Evolutionary conservation across 2,113 vertebrate genomes (phyloP).

Genomic region (Nesoenas mayeri): DNA sequence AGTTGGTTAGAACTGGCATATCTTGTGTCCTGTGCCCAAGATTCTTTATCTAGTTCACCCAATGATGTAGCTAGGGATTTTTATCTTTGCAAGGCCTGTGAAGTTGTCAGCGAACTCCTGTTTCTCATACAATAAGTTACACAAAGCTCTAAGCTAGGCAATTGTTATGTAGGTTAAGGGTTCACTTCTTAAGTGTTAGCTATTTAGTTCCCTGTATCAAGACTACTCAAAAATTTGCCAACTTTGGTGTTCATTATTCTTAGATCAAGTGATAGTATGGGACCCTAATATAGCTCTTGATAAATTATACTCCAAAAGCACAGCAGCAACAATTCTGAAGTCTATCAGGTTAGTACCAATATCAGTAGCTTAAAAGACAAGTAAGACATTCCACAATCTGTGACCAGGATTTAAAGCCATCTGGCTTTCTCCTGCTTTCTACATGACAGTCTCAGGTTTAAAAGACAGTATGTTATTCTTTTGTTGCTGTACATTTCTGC

Average conservation of each 20-base stretch:
- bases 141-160: too few relatives aligned
- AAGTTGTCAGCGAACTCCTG: too few relatives aligned
- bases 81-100: too few relatives aligned
- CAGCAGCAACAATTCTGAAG: background rate
- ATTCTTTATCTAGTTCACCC: too few relatives aligned
- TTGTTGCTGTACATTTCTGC: background rate
- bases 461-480: fast-evolving
- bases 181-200: too few relatives aligned
- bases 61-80: too few relatives aligned
- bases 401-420: background rate
- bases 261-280: background rate
- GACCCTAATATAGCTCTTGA: too few relatives aligned
- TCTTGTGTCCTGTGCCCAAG: too few relatives aligned
- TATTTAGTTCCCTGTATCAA: too few relatives aligned
- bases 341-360: background rate
- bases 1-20: too few relatives aligned
- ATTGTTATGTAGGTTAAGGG: too few relatives aligned
- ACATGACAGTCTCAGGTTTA: background rate
- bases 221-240: background rate
- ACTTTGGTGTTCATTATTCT: background rate
- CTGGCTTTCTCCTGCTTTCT: background rate
- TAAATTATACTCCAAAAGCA: background rate
- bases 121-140: too few relatives aligned
- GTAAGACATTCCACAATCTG: background rate
- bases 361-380: background rate